Conservation (phyloP, 2,888 invertebrate species). For the Agrotis exclamationis region DNA sequence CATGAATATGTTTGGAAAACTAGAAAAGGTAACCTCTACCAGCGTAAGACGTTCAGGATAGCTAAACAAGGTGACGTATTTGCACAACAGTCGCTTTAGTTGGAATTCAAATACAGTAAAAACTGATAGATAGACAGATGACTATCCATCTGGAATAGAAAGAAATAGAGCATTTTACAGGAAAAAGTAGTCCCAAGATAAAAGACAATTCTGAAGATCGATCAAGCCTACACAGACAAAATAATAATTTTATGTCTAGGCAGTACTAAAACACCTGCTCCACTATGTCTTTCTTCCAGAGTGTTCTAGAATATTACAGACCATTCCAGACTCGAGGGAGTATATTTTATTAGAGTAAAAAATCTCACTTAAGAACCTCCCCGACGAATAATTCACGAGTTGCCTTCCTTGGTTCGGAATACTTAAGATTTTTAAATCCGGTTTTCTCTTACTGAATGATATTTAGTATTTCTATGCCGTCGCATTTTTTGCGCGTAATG, state of each 20-base stretch:
- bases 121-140: background rate
- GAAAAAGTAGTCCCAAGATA: constrained; percentile 16
- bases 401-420: constrained; percentile 23
- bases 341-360: constrained; percentile 55
- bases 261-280: constrained; percentile 38
- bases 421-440: constrained; percentile 54
- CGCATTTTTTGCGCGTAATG: background rate
- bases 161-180: background rate
- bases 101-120: too few species aligned
- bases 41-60: background rate
- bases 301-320: constrained; percentile 12
- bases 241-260: constrained; percentile 12
- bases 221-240: constrained; percentile 27
- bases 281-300: constrained; percentile 31
- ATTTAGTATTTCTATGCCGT: constrained; percentile 45
- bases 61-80: background rate
- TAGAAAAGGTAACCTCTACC: background rate
- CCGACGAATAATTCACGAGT: constrained; percentile 44
- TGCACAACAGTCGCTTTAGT: background rate
- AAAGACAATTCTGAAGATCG: constrained; percentile 11
- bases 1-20: background rate
- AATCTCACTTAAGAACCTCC: constrained; percentile 22
- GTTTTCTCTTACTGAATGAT: constrained; percentile 42
- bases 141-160: too few species aligned
- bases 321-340: constrained; percentile 31